Evolutionary conservation across 2,113 vertebrate species (phyloP).

Genomic region (Danionella cerebrum): DNA sequence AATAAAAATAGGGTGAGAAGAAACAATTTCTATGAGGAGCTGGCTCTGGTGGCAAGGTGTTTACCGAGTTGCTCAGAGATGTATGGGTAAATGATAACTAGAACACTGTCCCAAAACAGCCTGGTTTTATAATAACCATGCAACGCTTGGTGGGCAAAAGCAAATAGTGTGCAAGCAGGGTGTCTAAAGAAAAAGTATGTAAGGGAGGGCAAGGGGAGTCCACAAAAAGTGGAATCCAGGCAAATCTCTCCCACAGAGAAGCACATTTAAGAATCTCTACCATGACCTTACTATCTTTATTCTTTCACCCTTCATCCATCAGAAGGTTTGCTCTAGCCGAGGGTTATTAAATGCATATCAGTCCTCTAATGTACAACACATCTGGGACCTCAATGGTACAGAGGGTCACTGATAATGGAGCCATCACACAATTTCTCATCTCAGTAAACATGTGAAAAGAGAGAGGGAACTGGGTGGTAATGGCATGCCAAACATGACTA

Average conservation of each 20-base stretch:
- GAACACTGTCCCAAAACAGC: no score
- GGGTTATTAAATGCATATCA: not conserved
- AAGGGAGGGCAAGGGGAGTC: no score
- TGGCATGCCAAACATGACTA: not conserved
- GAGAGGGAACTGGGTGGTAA: not conserved
- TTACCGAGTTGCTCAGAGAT: no score
- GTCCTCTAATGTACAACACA: not conserved
- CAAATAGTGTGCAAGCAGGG: no score
- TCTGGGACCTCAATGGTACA: not conserved
- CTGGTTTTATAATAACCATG: no score
- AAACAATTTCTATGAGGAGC: no score
- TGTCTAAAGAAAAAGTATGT: no score
- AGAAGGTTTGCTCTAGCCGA: not conserved
- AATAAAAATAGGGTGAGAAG: no score
- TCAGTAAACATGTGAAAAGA: not conserved
- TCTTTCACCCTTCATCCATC: not conserved
- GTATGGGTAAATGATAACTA: no score
- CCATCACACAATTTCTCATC: conserved; percentile 23
- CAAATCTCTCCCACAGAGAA: not conserved
- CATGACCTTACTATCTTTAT: not conserved
- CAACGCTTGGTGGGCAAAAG: no score
- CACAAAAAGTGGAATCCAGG: not conserved
- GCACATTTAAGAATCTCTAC: not conserved
- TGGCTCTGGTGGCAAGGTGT: no score
- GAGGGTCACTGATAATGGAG: conserved; percentile 14